Percentiles rank a stretch among this genome's conserved stretches.
These are phyloP conservation scores for Hemiscyllium ocellatum DNA, from an alignment of 2,113 vertebrate species.

Conservation along the genomic window DNA sequence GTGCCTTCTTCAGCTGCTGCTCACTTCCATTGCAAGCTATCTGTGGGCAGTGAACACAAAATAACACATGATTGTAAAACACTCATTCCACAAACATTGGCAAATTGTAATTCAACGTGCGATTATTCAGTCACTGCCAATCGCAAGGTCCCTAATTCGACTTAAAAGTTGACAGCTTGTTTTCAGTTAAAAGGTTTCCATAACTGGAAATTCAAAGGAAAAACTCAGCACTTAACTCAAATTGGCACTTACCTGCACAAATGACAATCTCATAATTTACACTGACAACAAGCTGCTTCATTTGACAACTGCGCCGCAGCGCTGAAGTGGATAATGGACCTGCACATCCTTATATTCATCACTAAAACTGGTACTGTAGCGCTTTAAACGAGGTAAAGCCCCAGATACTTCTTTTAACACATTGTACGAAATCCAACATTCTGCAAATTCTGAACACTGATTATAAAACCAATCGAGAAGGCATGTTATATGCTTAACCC, in stretches of 20 bases:
- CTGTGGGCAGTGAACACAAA: slow-evolving; percentile 50
- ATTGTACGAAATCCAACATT: not conserved
- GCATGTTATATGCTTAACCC: not conserved
- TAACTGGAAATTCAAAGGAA: not conserved
- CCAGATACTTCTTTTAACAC: not conserved
- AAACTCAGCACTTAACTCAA: not conserved
- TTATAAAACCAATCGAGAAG: not conserved
- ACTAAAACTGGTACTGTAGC: not conserved
- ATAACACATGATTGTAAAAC: not conserved
- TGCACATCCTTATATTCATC: not conserved
- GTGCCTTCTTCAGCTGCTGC: slow-evolving; percentile 77
- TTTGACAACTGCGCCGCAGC: not conserved
- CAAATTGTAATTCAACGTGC: not conserved
- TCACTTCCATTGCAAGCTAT: slow-evolving; percentile 80
- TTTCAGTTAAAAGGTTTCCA: not conserved
- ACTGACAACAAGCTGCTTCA: not conserved
- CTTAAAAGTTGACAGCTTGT: not conserved
- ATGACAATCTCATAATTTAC: not conserved
- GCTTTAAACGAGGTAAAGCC: not conserved
- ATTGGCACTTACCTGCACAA: not conserved
- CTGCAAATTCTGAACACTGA: not conserved
- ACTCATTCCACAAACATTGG: not conserved
- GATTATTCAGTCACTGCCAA: not conserved
- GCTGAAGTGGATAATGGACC: not conserved
- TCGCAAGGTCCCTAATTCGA: not conserved